Percentiles rank a stretch among this genome's conserved stretches.
Conservation (phyloP, 2,888 invertebrate species). For the Troilus luridus region DNA sequence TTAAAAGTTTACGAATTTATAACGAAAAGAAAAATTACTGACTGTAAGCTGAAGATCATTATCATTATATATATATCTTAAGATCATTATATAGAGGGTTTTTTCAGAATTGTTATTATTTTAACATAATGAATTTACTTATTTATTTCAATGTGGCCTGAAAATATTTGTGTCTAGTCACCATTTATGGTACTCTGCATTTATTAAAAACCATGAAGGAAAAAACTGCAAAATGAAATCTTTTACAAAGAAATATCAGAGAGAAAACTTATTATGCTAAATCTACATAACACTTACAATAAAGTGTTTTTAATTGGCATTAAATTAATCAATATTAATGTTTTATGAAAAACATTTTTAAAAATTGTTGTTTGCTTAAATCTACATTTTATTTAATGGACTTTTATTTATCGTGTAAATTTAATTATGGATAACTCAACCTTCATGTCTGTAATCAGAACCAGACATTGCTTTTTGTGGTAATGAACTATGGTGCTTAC, state of each 20-base stretch:
- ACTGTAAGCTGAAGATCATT: background rate
- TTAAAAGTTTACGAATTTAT: background rate
- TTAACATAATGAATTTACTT: background rate
- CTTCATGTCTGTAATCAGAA: slow-evolving; percentile 1
- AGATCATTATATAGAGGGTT: too few species aligned
- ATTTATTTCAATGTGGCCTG: slow-evolving; percentile 8
- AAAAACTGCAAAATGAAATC: background rate
- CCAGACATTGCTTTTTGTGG: background rate
- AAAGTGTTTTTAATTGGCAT: background rate
- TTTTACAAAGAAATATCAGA: background rate
- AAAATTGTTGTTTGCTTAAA: background rate
- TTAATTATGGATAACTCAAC: background rate
- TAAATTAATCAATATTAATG: background rate
- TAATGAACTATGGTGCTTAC: background rate
- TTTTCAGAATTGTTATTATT: background rate
- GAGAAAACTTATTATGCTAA: background rate
- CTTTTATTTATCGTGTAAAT: background rate
- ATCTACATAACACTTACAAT: background rate
- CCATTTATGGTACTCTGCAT: background rate
- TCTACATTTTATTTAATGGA: background rate
- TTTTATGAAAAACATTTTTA: background rate
- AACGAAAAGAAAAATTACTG: background rate
- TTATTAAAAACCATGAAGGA: background rate
- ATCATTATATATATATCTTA: too few species aligned
- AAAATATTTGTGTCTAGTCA: slow-evolving; percentile 34